A percentile compares a stretch with the other conserved stretches of the same genome.
phyloP scores from a whole-genome alignment of 2,888 invertebrate species.

The Metacarcinus magister region DNA sequence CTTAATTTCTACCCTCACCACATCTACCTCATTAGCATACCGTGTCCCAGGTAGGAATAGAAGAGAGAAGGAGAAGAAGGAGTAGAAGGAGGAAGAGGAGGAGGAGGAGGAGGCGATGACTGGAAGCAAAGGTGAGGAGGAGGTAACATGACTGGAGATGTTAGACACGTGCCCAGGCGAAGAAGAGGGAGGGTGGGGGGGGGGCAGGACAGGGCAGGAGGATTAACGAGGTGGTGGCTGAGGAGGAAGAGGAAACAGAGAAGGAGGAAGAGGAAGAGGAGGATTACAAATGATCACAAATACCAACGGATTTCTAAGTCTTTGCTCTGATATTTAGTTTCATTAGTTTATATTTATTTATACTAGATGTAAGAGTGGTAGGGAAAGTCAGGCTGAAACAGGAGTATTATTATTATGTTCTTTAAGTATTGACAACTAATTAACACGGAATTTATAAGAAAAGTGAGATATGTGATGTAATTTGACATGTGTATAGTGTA shows the following conservation, averaged over 20 bases:
- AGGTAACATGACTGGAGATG: neutral
- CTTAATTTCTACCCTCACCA: neutral
- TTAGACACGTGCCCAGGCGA: conserved; percentile 4
- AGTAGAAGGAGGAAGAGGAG: neutral
- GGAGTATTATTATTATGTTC: too few species aligned
- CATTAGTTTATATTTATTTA: too few species aligned
- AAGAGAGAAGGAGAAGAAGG: neutral
- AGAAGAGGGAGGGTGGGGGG: neutral
- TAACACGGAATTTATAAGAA: too few species aligned
- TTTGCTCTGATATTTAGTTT: too few species aligned
- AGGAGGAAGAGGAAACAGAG: neutral
- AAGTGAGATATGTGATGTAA: too few species aligned
- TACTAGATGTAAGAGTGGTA: too few species aligned
- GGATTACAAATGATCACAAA: too few species aligned
- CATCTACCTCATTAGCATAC: neutral
- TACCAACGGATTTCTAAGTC: too few species aligned
- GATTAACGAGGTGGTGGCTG: neutral
- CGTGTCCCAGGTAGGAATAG: neutral
- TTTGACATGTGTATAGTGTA: too few species aligned
- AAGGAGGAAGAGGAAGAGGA: neutral
- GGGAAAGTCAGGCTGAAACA: too few species aligned
- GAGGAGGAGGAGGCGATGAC: neutral
- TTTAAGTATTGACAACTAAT: too few species aligned
- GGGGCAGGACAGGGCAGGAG: neutral
- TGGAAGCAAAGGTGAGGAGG: neutral